Evolutionary conservation across 2,888 invertebrate species (phyloP), one percentile per base, ranked within the genome.

Genomic region (Neoitamus cyanurus): DNA sequence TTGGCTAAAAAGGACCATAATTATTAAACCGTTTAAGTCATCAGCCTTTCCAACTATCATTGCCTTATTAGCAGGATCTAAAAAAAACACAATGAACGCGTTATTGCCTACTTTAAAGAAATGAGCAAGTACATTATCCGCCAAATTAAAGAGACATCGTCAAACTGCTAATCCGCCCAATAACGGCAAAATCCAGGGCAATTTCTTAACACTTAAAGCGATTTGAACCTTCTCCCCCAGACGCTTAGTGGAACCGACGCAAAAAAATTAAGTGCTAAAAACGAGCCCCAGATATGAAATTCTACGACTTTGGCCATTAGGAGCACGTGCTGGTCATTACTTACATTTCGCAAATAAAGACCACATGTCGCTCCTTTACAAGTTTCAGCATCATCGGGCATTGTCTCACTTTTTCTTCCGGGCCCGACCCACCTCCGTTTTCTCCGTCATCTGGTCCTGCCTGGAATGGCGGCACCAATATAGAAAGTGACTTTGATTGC

Each of bases 301-400:
- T 69, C 69, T 82, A 82, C 82, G 69, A 82, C 82, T 82, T 82
- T 82, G n/a, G 36, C 82, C 82, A 82, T 82, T 82, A 82, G 69
- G 31, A 82, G 82, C 82, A 82, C 82, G 82, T 82, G 82, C 69
- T 69, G 69, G 37, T 69, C 82, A 82, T 82, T 82, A 82, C 82
- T 82, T 82, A 82, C 82, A 69, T 82, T 82, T 82, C 82, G 69
- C 82, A 82, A 82, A 82, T 82, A 82, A 82, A 82, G 69, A 69
- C 82, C 82, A 82, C 82, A 69, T 82, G 82, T 69, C 82, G 82
- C 42, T 82, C 69, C 36, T 69, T 82, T 82, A 82, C 82, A 82
- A 82, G 82, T 82, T 82, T 82, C 82, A n/a, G 82, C 82, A 82
- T 82, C 82, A 82, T 37, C 69, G 82, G 69, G 69, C 69, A 82